A percentile compares a stretch with the other conserved stretches of the same genome.
phyloP scores from a whole-genome alignment of 2,888 invertebrate species.

The Heteromyza rotundicornis region DNA sequence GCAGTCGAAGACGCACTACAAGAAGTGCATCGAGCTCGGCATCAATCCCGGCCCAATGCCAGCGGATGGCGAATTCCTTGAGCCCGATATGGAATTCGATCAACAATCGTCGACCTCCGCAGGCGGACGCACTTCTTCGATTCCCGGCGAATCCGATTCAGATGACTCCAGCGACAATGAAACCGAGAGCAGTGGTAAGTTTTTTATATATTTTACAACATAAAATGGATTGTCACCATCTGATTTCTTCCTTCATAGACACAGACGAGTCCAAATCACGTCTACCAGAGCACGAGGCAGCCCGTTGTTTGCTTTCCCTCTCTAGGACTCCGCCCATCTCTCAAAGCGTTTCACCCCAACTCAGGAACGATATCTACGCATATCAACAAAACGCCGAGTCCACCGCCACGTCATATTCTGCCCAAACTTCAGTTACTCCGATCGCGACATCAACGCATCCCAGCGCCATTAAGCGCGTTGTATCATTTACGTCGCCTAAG shows the following conservation, averaged over 20 bases:
- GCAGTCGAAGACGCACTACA: slow-evolving; percentile 97
- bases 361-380: slow-evolving; percentile 33
- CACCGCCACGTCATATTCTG: not conserved
- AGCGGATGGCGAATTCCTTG: slow-evolving; percentile 70
- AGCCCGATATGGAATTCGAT: slow-evolving; percentile 64
- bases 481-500: slow-evolving; percentile 60
- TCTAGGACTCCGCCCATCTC: slow-evolving; percentile 66
- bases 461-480: slow-evolving; percentile 44
- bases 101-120: slow-evolving; percentile 59
- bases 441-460: not conserved
- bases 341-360: slow-evolving; percentile 57
- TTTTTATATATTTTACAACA: not conserved
- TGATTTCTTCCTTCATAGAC: slow-evolving; percentile 57
- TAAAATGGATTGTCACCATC: not conserved
- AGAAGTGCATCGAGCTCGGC: slow-evolving; percentile 86
- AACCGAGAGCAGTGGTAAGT: slow-evolving; percentile 73
- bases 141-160: slow-evolving; percentile 70
- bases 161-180: slow-evolving; percentile 73
- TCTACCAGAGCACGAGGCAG: slow-evolving; percentile 85
- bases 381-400: slow-evolving; percentile 31
- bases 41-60: slow-evolving; percentile 75
- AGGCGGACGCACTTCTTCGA: slow-evolving; percentile 58
- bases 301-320: slow-evolving; percentile 79
- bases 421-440: not conserved
- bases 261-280: slow-evolving; percentile 73